A percentile compares a stretch with the other conserved stretches of the same genome.
These are phyloP conservation scores for Sternotherus odoratus DNA, from an alignment of 2,797 vertebrate species.

Conservation along the genomic window DNA sequence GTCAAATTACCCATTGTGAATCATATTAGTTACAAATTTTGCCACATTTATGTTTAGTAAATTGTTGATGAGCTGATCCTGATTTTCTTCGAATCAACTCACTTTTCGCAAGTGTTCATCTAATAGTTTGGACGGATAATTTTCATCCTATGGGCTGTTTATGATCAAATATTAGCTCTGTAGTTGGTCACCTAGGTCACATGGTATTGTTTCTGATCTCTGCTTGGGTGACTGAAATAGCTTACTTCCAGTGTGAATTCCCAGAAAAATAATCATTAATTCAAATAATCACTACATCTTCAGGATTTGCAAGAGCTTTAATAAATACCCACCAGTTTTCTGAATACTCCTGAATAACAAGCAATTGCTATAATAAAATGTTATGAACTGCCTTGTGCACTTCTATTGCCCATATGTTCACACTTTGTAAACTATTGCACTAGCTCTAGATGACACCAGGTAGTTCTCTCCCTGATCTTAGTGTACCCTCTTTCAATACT, in stretches of 20 bases:
- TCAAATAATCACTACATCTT: neutral
- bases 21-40: neutral
- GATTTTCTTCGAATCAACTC: neutral
- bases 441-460: neutral
- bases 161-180: neutral
- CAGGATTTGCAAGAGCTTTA: neutral
- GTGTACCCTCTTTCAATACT: constrained; percentile 27
- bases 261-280: neutral
- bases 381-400: neutral
- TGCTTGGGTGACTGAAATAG: neutral
- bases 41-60: neutral
- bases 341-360: neutral
- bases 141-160: neutral
- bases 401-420: neutral
- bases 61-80: neutral
- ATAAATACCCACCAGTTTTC: neutral
- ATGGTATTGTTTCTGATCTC: neutral
- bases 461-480: neutral
- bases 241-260: neutral
- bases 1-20: neutral
- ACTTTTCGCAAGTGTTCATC: neutral
- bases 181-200: neutral
- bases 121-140: neutral
- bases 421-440: constrained; percentile 17
- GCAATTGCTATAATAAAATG: neutral